These are phyloP conservation scores for Babylonia areolata DNA, from an alignment of 1,140 invertebrate species.

Conservation along the genomic window DNA sequence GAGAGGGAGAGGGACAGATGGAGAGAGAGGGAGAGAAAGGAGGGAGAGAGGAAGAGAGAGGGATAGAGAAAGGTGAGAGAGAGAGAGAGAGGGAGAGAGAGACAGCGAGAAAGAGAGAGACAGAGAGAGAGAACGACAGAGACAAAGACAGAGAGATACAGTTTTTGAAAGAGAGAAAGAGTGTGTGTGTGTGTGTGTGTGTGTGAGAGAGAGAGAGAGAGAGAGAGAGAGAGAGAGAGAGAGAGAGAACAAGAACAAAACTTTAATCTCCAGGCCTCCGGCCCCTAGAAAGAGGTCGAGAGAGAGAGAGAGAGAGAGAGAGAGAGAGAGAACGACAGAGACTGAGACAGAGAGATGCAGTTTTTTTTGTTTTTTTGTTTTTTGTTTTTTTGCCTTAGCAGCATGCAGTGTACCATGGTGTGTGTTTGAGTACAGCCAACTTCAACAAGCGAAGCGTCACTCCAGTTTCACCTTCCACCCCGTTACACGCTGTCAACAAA, in stretches of 20 bases:
- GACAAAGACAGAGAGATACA: too few relatives aligned
- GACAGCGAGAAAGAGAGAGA: slow-evolving; percentile 9
- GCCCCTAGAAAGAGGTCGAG: background rate
- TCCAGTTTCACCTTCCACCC: background rate
- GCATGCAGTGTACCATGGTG: too few relatives aligned
- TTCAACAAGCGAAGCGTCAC: background rate
- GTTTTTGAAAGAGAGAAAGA: background rate
- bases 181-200: background rate
- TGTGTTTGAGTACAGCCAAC: too few relatives aligned
- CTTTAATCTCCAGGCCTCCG: too few relatives aligned
- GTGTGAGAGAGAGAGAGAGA: background rate
- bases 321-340: background rate
- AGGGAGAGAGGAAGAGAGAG: too few relatives aligned
- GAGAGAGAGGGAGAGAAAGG: too few relatives aligned
- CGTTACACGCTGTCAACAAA: background rate
- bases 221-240: background rate
- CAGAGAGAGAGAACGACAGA: slow-evolving; percentile 8
- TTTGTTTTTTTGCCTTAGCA: too few relatives aligned
- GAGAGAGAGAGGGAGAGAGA: too few relatives aligned
- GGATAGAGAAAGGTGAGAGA: too few relatives aligned
- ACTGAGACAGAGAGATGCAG: background rate
- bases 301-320: background rate
- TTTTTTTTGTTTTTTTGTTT: too few relatives aligned
- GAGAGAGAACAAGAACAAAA: too few relatives aligned
- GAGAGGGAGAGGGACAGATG: too few relatives aligned